Percentiles rank a stretch among this genome's conserved stretches.
Conservation (phyloP, 2,113 vertebrate species). For the Conger conger region DNA sequence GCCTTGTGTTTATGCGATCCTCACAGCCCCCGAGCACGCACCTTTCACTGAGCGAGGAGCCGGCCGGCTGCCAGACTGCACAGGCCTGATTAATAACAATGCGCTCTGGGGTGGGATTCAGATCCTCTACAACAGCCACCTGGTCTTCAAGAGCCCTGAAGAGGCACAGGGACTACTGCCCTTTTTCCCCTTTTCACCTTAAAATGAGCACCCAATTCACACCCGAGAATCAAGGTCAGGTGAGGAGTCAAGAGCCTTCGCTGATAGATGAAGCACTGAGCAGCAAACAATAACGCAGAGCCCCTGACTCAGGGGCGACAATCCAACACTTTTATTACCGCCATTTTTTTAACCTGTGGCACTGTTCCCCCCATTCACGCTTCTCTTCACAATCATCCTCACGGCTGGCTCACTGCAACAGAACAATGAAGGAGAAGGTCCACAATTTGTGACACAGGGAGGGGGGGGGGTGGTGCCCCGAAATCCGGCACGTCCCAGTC, state of each 20-base stretch:
- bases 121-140: neutral
- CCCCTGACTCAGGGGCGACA: no score
- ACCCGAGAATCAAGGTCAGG: neutral
- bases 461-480: constrained; percentile 24
- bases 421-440: neutral
- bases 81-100: neutral
- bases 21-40: neutral
- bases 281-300: no score
- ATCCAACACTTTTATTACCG: no score
- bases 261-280: no score
- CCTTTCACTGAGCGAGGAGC: neutral
- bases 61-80: neutral
- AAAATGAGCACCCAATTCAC: neutral
- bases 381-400: neutral
- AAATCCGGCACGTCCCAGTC: constrained; percentile 15
- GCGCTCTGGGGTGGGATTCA: neutral
- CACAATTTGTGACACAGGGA: neutral
- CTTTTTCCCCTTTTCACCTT: neutral
- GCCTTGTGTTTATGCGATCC: neutral
- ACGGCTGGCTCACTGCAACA: neutral
- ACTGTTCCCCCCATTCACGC: constrained; percentile 22
- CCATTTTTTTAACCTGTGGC: no score
- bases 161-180: neutral
- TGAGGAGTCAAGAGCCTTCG: no score
- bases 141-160: neutral